Evolutionary conservation across 2,113 vertebrate genomes (phyloP), one percentile per base, ranked within the genome.

Genomic region (Solea solea): DNA sequence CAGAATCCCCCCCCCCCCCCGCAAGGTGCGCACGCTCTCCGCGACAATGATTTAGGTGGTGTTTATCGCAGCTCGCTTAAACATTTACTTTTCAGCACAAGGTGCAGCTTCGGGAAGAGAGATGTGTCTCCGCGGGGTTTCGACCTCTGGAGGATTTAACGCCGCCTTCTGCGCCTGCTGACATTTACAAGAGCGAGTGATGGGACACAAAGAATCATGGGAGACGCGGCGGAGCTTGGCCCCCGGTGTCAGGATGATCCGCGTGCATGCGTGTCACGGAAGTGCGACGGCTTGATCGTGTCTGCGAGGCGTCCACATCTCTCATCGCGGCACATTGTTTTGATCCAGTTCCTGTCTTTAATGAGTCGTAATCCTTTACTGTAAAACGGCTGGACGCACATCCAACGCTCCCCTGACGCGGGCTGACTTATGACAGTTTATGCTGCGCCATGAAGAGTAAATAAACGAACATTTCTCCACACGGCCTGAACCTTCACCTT

Each of bases 51-150:
- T 92, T 92, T 91, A 91, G 14, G 67, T 21, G 1, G 8, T 91
- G 89, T 90, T 92, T 91, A 91, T 85, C 60, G 12, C 58, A 14
- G 65, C 78, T 84, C 72, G 69, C 87, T 90, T 91, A 92, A 91
- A 92, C 89, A 91, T 91, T 92, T 91, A 92, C 89, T 83, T 86
- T 89, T 82, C 80, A 70, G 87, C 80, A 64, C 87, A 86, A 91
- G 87, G 90, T 91, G 88, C 87, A 89, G 78, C 83, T 28, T 28
- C 65, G 54, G 21, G 50, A 82, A 85, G 85, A 88, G 60, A 72
- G 87, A 89, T 83, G 84, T 81, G 64, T 78, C 53, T 3, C 34
- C 5, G 53, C 27, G 34, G 61, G 72, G 52, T 6, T 64, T 77
- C 48, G 66, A 78, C 72, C 79, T 73, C 82, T 81, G 81, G 51